Evolutionary conservation across 2,888 invertebrate genomes (phyloP).

Genomic region (Morinoia aosen): DNA sequence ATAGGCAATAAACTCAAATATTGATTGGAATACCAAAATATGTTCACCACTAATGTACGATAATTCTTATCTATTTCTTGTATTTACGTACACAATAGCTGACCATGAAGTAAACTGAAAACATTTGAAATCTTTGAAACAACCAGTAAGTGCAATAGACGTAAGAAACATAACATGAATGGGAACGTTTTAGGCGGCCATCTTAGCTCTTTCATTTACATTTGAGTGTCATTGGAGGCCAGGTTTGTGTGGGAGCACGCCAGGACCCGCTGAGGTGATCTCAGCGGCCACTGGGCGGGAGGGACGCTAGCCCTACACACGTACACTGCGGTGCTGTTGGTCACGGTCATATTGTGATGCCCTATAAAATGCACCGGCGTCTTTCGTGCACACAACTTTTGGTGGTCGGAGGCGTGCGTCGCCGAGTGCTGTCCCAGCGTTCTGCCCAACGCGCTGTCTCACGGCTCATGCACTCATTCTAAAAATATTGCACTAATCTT

Average conservation of each 20-base stretch:
- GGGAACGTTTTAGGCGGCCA: too few species aligned
- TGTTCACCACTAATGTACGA: too few species aligned
- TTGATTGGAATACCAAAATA: too few species aligned
- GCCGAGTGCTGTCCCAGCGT: background rate
- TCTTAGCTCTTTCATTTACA: background rate
- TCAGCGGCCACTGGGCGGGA: background rate
- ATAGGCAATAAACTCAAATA: too few species aligned
- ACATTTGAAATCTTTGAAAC: too few species aligned
- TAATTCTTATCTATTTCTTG: too few species aligned
- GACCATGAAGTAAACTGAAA: too few species aligned
- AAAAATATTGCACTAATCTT: background rate
- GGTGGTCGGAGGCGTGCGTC: background rate
- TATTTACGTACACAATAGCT: too few species aligned
- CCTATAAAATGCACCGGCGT: background rate
- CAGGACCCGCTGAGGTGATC: background rate
- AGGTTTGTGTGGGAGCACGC: background rate
- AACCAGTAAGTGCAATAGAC: too few species aligned
- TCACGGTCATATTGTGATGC: background rate
- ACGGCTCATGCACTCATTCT: background rate
- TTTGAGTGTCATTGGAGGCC: background rate
- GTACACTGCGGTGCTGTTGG: background rate
- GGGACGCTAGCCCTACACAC: background rate
- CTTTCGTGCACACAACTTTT: background rate
- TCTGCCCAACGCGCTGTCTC: background rate
- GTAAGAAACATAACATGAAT: too few species aligned